A percentile compares a stretch with the other conserved stretches of the same genome.
These are phyloP conservation scores for Triplophysa yarkandensis DNA, from an alignment of 2,797 vertebrate species.

Conservation along the genomic window DNA sequence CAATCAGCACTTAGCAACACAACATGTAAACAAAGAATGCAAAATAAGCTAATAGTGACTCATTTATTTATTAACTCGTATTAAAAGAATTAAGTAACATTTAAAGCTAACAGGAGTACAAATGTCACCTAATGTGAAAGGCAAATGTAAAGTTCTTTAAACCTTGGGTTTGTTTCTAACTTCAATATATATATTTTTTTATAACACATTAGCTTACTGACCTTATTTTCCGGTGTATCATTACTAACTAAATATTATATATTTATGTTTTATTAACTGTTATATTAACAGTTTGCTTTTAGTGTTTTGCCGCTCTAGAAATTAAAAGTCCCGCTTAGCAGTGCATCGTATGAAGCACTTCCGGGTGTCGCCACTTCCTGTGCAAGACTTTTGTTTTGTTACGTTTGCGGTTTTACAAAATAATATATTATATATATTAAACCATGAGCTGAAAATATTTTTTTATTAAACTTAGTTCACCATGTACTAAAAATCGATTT, in stretches of 20 bases:
- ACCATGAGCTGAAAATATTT: too few relatives aligned
- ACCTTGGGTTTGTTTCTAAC: neutral
- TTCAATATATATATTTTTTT: neutral
- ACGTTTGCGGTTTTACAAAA: neutral
- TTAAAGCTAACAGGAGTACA: neutral
- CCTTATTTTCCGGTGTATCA: neutral
- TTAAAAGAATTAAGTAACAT: neutral
- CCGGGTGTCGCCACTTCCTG: neutral
- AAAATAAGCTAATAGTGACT: neutral
- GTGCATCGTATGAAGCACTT: neutral
- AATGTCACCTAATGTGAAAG: neutral
- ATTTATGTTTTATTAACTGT: neutral
- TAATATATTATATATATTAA: too few relatives aligned
- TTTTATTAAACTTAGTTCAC: too few relatives aligned
- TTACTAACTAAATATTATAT: neutral
- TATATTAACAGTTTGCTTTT: neutral
- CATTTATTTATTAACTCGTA: neutral
- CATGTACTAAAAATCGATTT: too few relatives aligned
- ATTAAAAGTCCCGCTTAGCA: constrained; percentile 41
- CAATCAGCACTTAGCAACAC: constrained; percentile 17
- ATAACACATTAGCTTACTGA: neutral
- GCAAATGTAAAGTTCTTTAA: neutral
- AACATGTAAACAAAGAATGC: constrained; percentile 24
- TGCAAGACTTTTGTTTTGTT: neutral
- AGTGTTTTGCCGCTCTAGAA: constrained; percentile 18